Evolutionary conservation across 2,888 invertebrate genomes (phyloP).

Genomic region (Spodoptera picta): DNA sequence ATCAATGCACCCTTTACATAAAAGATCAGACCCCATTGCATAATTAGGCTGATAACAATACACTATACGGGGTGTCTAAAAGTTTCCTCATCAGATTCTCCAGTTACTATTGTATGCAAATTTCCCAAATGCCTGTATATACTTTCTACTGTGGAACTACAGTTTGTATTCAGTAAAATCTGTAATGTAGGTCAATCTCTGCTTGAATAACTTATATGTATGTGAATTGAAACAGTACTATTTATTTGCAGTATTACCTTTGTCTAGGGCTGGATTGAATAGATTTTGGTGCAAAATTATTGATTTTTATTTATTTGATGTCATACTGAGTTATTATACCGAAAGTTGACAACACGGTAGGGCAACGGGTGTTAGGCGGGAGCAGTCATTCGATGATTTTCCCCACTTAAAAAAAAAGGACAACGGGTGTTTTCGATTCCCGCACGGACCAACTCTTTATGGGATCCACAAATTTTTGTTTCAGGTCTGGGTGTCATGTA

Average conservation of each 20-base stretch:
- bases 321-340: no score
- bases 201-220: conserved; percentile 60
- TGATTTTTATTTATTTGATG: no score
- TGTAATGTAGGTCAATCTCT: conserved; percentile 69
- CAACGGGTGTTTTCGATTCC: no score
- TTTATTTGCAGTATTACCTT: background rate
- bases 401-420: no score
- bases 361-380: no score
- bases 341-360: no score
- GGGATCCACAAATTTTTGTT: no score
- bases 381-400: no score
- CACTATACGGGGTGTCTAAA: conserved; percentile 64
- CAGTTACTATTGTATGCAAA: conserved; percentile 79
- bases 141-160: conserved; percentile 56
- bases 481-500: no score
- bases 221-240: conserved; percentile 38
- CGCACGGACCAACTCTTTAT: no score
- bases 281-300: no score
- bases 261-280: no score
- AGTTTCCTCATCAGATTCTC: conserved; percentile 72
- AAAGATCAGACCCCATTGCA: conserved; percentile 42
- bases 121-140: conserved; percentile 70
- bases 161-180: conserved; percentile 70
- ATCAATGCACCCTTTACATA: conserved; percentile 39
- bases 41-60: conserved; percentile 51